phyloP scores from a whole-genome alignment of 2,797 vertebrate species.

The Graptemys geographica region DNA sequence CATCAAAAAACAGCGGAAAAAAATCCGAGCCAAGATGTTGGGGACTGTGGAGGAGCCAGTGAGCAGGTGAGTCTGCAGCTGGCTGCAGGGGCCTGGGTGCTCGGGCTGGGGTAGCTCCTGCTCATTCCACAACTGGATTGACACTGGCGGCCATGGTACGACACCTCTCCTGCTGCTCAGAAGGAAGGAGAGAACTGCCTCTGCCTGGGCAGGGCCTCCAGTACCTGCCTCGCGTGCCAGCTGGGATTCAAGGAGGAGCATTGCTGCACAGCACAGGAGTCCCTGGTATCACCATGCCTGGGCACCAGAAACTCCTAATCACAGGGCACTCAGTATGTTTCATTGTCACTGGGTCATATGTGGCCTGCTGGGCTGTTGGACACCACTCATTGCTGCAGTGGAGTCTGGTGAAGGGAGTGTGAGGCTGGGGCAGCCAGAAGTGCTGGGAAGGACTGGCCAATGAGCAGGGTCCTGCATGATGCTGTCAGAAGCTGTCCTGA shows the following conservation, averaged over 20 bases:
- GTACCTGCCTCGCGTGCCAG: background rate
- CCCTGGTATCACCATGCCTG: background rate
- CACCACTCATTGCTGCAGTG: fast-evolving
- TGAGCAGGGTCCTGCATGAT: background rate
- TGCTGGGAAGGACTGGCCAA: background rate
- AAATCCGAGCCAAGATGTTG: conserved; percentile 98
- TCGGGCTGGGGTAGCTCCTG: background rate
- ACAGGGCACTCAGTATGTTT: fast-evolving
- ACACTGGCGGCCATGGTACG: background rate
- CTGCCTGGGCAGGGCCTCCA: background rate
- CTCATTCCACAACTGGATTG: background rate
- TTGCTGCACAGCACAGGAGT: background rate
- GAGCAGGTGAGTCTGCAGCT: conserved; percentile 85
- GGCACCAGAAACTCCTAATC: background rate
- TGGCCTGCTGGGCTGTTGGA: background rate
- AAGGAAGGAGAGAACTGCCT: conserved; percentile 22
- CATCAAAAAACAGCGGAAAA: conserved; percentile 89
- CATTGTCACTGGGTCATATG: background rate
- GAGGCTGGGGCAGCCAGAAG: background rate
- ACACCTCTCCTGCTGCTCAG: background rate
- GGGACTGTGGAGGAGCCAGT: conserved; percentile 86
- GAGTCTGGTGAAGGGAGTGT: background rate
- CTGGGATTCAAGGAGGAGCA: background rate
- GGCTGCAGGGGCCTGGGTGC: background rate
- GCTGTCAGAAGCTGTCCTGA: background rate